These are phyloP conservation scores for Frankliniella intonsa DNA, from an alignment of 2,888 invertebrate genomes.

Conservation along the genomic window DNA sequence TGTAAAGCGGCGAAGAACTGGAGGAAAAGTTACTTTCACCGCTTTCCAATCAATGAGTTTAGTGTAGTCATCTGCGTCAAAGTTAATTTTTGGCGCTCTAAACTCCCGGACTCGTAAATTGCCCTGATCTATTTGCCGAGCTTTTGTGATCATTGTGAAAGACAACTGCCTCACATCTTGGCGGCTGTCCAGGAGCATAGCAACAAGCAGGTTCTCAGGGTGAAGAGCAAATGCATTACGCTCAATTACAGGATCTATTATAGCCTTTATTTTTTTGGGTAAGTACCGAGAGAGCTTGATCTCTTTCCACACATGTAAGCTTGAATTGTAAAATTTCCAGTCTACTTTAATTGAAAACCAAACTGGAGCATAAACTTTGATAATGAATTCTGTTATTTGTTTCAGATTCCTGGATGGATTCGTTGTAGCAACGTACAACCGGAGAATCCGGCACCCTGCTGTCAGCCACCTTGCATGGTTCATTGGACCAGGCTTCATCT, in stretches of 20 bases:
- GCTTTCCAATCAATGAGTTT: not conserved
- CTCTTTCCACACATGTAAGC: not conserved
- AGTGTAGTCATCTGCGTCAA: not conserved
- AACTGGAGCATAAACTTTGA: conserved; percentile 38
- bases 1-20: not conserved
- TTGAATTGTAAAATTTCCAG: not conserved
- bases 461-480: conserved; percentile 38
- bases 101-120: not conserved
- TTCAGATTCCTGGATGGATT: conserved; percentile 33
- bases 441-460: conserved; percentile 38
- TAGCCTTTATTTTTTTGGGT: not conserved
- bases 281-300: not conserved
- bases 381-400: conserved; percentile 34
- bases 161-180: not conserved
- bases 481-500: conserved; percentile 36
- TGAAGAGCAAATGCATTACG: not conserved
- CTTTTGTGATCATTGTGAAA: not conserved
- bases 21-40: not conserved
- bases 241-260: not conserved
- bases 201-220: not conserved
- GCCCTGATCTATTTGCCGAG: not conserved
- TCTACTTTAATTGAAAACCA: conserved; percentile 36
- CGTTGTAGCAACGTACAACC: conserved; percentile 37
- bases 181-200: not conserved
- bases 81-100: not conserved